These are phyloP conservation scores for Mungos mungo DNA, from an alignment of 2,113 vertebrate species.

Conservation along the genomic window DNA sequence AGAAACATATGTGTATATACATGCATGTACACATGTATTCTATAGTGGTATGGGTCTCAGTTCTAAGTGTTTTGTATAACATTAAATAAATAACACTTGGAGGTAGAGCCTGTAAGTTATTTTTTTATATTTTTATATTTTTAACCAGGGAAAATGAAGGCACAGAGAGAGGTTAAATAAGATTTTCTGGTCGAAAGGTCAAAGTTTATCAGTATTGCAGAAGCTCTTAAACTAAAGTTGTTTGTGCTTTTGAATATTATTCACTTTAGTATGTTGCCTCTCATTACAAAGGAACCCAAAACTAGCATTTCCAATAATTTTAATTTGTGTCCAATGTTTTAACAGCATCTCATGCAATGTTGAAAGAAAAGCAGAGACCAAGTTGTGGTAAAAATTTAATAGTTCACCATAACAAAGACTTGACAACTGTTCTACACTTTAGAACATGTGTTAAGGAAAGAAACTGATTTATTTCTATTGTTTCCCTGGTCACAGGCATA, in stretches of 20 bases:
- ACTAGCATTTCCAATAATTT: background rate
- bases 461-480: background rate
- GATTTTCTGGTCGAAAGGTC: background rate
- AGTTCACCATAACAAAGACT: background rate
- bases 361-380: background rate
- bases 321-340: background rate
- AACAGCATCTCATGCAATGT: background rate
- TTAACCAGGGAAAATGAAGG: background rate
- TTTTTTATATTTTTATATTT: background rate
- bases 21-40: no score
- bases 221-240: background rate
- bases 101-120: background rate
- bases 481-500: background rate
- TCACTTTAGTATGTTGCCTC: fast-evolving
- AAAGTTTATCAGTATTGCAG: background rate
- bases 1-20: background rate
- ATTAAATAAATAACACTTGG: background rate
- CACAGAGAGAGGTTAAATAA: background rate
- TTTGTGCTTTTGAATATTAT: background rate
- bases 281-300: background rate
- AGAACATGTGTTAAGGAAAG: background rate
- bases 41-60: background rate
- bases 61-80: background rate
- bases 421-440: background rate
- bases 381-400: background rate